phyloP scores from a whole-genome alignment of 2,797 vertebrate species.

The Cephalopachus bancanus region DNA sequence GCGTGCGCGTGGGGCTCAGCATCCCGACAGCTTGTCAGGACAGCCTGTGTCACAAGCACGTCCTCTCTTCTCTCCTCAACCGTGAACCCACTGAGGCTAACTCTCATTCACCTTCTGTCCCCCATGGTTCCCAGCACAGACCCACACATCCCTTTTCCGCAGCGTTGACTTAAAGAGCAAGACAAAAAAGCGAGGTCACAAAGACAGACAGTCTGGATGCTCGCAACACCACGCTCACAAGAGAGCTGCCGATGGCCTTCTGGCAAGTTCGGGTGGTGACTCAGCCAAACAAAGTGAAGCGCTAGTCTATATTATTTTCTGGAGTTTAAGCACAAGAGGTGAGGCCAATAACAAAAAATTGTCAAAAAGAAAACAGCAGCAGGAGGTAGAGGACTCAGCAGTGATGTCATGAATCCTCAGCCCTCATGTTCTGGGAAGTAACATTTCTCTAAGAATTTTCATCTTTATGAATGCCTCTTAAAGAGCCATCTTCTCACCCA shows the following conservation, averaged over 20 bases:
- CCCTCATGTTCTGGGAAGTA: neutral
- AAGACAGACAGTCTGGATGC: neutral
- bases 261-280: neutral
- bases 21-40: neutral
- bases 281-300: slow-evolving; percentile 6
- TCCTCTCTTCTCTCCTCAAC: neutral
- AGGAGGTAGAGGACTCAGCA: neutral
- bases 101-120: neutral
- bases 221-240: neutral
- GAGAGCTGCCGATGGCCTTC: neutral
- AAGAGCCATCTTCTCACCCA: neutral
- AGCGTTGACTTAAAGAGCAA: neutral
- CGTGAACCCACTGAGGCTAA: neutral
- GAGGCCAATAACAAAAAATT: neutral
- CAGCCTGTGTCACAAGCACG: rapidly evolving
- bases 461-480: neutral
- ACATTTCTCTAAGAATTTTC: neutral
- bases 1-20: neutral
- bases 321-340: slow-evolving; percentile 5
- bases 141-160: neutral
- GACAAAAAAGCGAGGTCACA: neutral
- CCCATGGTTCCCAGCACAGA: neutral
- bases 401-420: neutral
- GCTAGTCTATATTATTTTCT: neutral
- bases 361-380: neutral